A percentile compares a stretch with the other conserved stretches of the same genome.
Conservation (phyloP, 2,113 vertebrate genomes). For the Strix aluco region DNA sequence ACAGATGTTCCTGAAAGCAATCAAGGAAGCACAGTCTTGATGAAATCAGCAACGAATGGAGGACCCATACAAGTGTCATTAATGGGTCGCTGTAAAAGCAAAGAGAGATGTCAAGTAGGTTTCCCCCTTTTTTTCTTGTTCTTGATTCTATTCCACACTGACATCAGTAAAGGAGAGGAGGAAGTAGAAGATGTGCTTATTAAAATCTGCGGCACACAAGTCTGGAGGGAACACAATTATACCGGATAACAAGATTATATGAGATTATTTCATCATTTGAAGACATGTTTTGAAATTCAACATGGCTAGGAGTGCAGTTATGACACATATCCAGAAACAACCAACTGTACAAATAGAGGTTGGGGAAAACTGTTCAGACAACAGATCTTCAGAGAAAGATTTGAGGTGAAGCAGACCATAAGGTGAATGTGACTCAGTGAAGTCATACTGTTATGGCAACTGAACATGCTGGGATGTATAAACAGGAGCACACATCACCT, state of each 20-base stretch:
- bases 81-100: not conserved
- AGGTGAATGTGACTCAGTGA: not conserved
- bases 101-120: not conserved
- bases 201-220: not conserved
- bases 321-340: not conserved
- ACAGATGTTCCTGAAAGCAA: not conserved
- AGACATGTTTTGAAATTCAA: conserved; percentile 53
- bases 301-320: not conserved
- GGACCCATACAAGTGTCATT: not conserved
- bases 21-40: not conserved
- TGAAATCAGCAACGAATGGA: not conserved
- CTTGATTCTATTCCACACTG: not conserved
- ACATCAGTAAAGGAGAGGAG: not conserved
- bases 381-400: not conserved
- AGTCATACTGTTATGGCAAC: not conserved
- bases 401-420: not conserved
- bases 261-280: conserved; percentile 41
- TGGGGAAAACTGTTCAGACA: not conserved
- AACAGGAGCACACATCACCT: not conserved
- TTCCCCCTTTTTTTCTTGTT: not conserved
- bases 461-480: not conserved
- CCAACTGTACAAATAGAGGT: not conserved
- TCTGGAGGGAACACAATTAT: not conserved
- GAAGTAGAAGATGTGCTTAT: not conserved
- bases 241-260: conserved; percentile 9